Conservation (phyloP, 2,797 vertebrate genomes). For the Carduelis carduelis region DNA sequence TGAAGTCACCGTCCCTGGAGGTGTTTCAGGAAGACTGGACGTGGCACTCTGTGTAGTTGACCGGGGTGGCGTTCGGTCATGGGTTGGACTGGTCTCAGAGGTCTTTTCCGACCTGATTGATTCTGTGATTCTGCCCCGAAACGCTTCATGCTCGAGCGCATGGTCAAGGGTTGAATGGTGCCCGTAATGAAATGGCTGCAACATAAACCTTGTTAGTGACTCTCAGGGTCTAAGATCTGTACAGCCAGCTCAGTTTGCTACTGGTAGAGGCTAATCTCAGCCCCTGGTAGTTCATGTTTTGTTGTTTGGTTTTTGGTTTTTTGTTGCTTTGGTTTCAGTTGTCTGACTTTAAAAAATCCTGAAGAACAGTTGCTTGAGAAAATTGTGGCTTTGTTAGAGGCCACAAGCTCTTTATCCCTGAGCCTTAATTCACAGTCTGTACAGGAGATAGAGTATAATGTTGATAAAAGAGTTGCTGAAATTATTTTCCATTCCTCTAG, state of each 20-base stretch:
- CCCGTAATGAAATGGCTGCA: accelerated
- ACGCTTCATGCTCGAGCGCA: accelerated
- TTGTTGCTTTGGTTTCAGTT: neutral
- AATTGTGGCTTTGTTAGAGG: neutral
- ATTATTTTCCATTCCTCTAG: slow-evolving; percentile 68
- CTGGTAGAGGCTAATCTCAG: neutral
- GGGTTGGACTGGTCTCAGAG: too few species aligned
- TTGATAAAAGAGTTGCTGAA: neutral
- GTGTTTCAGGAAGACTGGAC: neutral
- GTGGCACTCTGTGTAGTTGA: neutral
- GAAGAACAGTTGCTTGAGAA: neutral
- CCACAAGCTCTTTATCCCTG: neutral
- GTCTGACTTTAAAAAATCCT: neutral
- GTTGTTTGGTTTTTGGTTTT: neutral
- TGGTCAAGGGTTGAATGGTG: neutral
- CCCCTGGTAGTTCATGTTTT: neutral
- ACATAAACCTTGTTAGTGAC: accelerated
- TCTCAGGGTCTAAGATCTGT: accelerated
- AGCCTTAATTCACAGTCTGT: neutral
- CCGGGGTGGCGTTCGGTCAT: neutral
- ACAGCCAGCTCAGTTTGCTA: neutral
- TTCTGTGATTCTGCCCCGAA: neutral
- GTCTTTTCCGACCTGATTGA: neutral
- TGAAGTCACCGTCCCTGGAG: neutral
- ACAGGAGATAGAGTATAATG: accelerated